Evolutionary conservation across 2,888 invertebrate species (phyloP).

Genomic region (Apamea epomidion): DNA sequence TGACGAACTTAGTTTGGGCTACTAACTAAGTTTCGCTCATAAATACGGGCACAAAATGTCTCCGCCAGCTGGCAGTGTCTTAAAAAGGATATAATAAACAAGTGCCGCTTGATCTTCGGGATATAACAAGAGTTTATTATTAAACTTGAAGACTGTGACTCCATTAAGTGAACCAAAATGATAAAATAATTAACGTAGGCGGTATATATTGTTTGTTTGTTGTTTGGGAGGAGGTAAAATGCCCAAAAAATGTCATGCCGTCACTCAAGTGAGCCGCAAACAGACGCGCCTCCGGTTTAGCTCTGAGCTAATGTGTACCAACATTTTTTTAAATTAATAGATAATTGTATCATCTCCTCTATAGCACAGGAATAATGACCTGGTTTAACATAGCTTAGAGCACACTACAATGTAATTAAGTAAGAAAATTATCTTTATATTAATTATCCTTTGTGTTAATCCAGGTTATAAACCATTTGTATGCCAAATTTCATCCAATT

Average conservation of each 20-base stretch:
- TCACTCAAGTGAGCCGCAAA: slow-evolving; percentile 73
- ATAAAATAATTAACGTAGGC: slow-evolving; percentile 42
- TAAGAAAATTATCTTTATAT: neutral
- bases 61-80: slow-evolving; percentile 69
- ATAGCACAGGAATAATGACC: neutral
- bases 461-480: too few relatives aligned
- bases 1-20: slow-evolving; percentile 71
- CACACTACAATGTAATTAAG: neutral
- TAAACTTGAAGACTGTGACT: slow-evolving; percentile 57
- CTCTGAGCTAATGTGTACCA: slow-evolving; percentile 27
- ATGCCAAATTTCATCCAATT: too few relatives aligned
- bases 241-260: slow-evolving; percentile 78
- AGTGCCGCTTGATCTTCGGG: slow-evolving; percentile 64
- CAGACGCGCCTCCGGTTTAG: slow-evolving; percentile 58
- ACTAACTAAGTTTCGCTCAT: slow-evolving; percentile 71
- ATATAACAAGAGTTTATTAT: slow-evolving; percentile 67
- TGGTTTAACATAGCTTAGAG: neutral
- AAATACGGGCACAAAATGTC: slow-evolving; percentile 71
- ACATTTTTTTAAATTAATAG: slow-evolving; percentile 18
- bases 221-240: slow-evolving; percentile 28
- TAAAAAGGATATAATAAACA: slow-evolving; percentile 71
- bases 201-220: slow-evolving; percentile 37
- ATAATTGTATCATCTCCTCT: neutral
- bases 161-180: slow-evolving; percentile 33
- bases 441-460: neutral